These are phyloP conservation scores for Malurus melanocephalus DNA, from an alignment of 2,113 vertebrate species.

Conservation along the genomic window DNA sequence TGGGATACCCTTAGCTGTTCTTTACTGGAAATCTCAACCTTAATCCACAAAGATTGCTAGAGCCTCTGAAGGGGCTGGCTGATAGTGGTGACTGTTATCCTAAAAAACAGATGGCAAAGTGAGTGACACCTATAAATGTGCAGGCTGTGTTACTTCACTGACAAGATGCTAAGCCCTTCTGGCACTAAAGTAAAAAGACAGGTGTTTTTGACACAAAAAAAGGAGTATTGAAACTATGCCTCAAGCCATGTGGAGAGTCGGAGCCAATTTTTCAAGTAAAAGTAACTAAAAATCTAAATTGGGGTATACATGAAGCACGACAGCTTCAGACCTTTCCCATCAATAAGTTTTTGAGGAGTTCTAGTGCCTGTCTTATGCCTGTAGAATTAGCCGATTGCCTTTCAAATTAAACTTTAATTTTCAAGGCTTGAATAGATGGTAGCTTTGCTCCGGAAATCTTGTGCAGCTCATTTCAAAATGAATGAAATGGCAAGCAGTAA, in stretches of 20 bases:
- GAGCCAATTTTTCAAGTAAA: conserved; percentile 67
- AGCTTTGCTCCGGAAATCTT: conserved; percentile 12
- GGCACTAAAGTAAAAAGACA: conserved; percentile 73
- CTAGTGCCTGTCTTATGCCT: conserved; percentile 6
- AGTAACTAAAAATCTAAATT: conserved; percentile 64
- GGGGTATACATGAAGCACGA: conserved; percentile 3
- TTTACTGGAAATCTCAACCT: conserved; percentile 54
- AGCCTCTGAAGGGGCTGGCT: conserved; percentile 64
- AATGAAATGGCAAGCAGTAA: not conserved
- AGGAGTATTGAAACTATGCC: conserved; percentile 64
- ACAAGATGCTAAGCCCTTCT: conserved; percentile 76
- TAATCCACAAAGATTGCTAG: conserved; percentile 61
- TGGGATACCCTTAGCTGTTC: conserved; percentile 36
- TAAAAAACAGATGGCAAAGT: conserved; percentile 74
- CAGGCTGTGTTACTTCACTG: conserved; percentile 72
- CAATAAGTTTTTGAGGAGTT: not conserved
- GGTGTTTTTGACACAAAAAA: conserved; percentile 70
- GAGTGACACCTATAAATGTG: conserved; percentile 77
- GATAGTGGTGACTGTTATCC: conserved; percentile 74
- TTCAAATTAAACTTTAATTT: conserved; percentile 38
- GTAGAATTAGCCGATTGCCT: not conserved
- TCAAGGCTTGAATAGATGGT: not conserved
- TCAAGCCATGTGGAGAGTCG: conserved; percentile 49
- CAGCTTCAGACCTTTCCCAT: conserved; percentile 26
- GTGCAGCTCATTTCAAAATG: conserved; percentile 24